These are phyloP conservation scores for Pycnonotus jocosus DNA, from an alignment of 2,113 vertebrate genomes.

Conservation along the genomic window DNA sequence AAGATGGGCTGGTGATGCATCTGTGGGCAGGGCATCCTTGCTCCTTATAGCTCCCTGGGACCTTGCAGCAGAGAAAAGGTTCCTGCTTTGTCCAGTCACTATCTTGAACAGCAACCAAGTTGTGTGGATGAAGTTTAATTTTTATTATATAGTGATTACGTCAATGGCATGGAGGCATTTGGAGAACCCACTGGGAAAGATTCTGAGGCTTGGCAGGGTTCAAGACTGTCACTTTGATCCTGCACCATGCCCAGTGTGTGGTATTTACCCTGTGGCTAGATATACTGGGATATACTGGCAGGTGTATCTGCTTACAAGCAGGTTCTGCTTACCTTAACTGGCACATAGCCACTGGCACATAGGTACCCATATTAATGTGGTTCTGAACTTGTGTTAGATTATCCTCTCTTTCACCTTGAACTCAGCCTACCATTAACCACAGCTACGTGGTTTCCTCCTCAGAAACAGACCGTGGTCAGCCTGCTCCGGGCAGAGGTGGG, in stretches of 20 bases:
- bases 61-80: background rate
- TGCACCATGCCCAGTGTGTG: rapidly evolving
- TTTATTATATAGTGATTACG: background rate
- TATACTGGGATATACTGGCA: background rate
- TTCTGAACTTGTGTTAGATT: background rate
- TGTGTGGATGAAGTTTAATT: background rate
- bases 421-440: background rate
- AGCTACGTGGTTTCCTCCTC: background rate
- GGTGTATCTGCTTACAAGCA: too few species aligned
- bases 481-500: rapidly evolving
- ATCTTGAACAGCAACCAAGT: background rate
- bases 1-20: background rate
- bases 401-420: background rate
- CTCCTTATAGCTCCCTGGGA: background rate
- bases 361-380: rapidly evolving
- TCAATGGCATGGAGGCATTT: background rate
- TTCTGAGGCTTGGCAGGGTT: background rate
- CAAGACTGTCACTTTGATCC: background rate
- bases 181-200: background rate
- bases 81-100: background rate
- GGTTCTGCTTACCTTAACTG: background rate
- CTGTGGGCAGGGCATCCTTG: background rate
- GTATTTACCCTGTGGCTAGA: background rate
- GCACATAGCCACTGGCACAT: background rate
- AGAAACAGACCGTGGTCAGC: background rate